A percentile compares a stretch with the other conserved stretches of the same genome.
Evolutionary conservation across 2,888 invertebrate genomes (phyloP).

Genomic region (Hirtodrosophila alboralis): DNA sequence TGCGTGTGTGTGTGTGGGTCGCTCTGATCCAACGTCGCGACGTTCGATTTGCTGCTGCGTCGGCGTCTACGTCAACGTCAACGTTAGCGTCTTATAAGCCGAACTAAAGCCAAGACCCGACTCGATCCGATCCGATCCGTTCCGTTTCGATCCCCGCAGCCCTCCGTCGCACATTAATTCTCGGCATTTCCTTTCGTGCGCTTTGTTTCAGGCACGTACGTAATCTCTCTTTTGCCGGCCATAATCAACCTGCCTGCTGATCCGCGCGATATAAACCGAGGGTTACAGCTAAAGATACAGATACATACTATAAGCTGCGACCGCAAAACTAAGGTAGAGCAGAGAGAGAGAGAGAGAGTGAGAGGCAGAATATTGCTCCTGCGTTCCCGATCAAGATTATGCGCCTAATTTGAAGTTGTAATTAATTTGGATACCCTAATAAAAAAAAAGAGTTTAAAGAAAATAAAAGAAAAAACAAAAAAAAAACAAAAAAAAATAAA

Average conservation of each 20-base stretch:
- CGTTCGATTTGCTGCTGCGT: slow-evolving; percentile 58
- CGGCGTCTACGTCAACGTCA: slow-evolving; percentile 26
- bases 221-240: slow-evolving; percentile 61
- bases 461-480: slow-evolving; percentile 28
- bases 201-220: slow-evolving; percentile 78
- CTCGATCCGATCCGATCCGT: slow-evolving; percentile 7
- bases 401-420: slow-evolving; percentile 82
- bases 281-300: slow-evolving; percentile 45
- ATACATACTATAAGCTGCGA: slow-evolving; percentile 34
- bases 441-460: slow-evolving; percentile 67
- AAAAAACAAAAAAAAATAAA: slow-evolving; percentile 15
- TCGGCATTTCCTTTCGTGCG: slow-evolving; percentile 56
- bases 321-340: slow-evolving; percentile 3
- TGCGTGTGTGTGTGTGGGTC: slow-evolving; percentile 48
- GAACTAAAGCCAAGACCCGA: slow-evolving; percentile 61
- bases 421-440: slow-evolving; percentile 82
- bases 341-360: background rate
- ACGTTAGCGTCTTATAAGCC: slow-evolving; percentile 72
- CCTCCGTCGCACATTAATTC: too few species aligned
- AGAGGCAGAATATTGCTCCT: slow-evolving; percentile 35
- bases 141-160: slow-evolving; percentile 35
- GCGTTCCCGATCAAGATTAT: slow-evolving; percentile 77
- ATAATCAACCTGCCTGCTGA: slow-evolving; percentile 78
- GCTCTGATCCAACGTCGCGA: slow-evolving; percentile 61
- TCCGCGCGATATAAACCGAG: slow-evolving; percentile 62